Evolutionary conservation across 1,140 invertebrate species (phyloP).

Genomic region (Leptopilina boulardi): DNA sequence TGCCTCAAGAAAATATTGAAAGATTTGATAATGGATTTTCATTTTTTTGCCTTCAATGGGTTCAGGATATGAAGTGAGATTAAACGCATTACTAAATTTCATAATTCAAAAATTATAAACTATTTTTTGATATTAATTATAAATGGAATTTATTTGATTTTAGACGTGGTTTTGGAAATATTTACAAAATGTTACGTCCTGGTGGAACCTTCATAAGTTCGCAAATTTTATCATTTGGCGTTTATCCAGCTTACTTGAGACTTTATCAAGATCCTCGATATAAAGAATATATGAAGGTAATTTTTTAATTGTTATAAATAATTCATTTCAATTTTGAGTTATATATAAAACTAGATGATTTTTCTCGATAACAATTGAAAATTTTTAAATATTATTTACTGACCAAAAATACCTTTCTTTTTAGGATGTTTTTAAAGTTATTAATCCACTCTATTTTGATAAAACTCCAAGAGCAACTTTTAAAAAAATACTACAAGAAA

Average conservation of each 20-base stretch:
- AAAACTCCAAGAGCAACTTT: not conserved
- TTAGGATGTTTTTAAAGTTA: not conserved
- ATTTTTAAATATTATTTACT: too few relatives aligned
- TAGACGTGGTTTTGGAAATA: not conserved
- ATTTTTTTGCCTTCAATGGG: conserved; percentile 17
- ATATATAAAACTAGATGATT: not conserved
- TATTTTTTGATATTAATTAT: too few relatives aligned
- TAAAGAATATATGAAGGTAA: conserved; percentile 24
- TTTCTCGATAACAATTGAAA: not conserved
- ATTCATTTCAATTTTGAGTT: not conserved
- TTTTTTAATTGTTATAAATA: not conserved
- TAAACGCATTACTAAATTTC: too few relatives aligned
- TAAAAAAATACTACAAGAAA: not conserved
- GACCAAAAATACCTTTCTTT: too few relatives aligned
- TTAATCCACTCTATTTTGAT: not conserved
- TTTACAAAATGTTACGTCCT: not conserved
- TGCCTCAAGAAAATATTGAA: not conserved
- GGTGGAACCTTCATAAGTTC: not conserved
- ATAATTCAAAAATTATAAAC: too few relatives aligned
- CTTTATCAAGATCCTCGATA: not conserved
- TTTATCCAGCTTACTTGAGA: not conserved
- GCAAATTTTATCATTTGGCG: not conserved
- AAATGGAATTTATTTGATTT: not conserved
- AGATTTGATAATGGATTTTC: conserved; percentile 11
- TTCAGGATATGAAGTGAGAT: conserved; percentile 3